A percentile compares a stretch with the other conserved stretches of the same genome.
Evolutionary conservation across 2,888 invertebrate genomes (phyloP).

Genomic region (Oscheius sp.): DNA sequence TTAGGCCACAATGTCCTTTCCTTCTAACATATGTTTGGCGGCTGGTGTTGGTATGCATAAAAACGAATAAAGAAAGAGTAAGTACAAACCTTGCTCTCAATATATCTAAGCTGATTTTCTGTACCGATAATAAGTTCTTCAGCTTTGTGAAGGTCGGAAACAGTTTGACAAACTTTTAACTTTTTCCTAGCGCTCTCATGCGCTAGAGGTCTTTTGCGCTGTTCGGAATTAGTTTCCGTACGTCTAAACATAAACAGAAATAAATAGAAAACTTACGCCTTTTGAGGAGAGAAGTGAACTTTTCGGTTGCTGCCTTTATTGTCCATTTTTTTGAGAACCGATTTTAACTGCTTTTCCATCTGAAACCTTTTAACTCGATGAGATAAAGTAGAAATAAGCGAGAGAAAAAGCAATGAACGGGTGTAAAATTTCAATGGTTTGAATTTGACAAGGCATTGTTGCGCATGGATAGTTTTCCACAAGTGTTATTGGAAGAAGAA

Average conservation of each 20-base stretch:
- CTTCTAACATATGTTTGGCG: too few relatives aligned
- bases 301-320: not conserved
- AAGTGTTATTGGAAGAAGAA: too few relatives aligned
- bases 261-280: not conserved
- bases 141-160: not conserved
- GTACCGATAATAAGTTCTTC: not conserved
- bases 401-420: too few relatives aligned
- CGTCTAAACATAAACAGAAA: not conserved
- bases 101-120: not conserved
- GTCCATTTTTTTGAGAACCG: not conserved
- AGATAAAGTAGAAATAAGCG: too few relatives aligned
- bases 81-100: constrained; percentile 6
- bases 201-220: not conserved
- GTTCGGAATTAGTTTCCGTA: not conserved
- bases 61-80: too few relatives aligned
- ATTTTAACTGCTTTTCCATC: not conserved
- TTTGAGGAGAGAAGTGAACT: constrained; percentile 1
- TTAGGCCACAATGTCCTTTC: too few relatives aligned
- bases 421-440: too few relatives aligned
- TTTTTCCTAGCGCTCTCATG: not conserved
- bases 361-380: too few relatives aligned
- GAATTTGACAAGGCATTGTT: too few relatives aligned
- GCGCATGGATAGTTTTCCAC: too few relatives aligned
- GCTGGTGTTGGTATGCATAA: too few relatives aligned
- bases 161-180: not conserved